phyloP scores from a whole-genome alignment of 35 echinoderm and acorn worm genomes.

The Nesometra sesokonis region DNA sequence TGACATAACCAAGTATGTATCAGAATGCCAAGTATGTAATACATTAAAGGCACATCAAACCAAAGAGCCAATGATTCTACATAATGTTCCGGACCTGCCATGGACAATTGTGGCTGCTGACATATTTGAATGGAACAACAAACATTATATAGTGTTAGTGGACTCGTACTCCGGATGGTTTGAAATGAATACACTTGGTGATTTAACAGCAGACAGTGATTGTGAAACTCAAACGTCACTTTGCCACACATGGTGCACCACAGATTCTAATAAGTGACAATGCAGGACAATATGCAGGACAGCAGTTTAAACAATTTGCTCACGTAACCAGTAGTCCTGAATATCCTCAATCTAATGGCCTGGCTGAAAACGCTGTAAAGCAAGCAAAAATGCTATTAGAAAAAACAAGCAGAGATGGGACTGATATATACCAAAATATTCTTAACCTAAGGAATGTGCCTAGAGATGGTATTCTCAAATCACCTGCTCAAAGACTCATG shows the following conservation, averaged over 20 bases:
- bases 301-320: slow-evolving; percentile 50
- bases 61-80: slow-evolving; percentile 16
- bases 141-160: slow-evolving; percentile 29
- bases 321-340: background rate
- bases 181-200: slow-evolving; percentile 30
- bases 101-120: slow-evolving; percentile 35
- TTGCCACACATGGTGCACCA: slow-evolving; percentile 47
- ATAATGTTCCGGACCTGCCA: slow-evolving; percentile 25
- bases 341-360: background rate
- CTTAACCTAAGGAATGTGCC: background rate
- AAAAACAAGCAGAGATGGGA: slow-evolving; percentile 13
- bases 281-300: slow-evolving; percentile 32
- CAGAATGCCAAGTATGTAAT: background rate
- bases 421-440: slow-evolving; percentile 5
- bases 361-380: slow-evolving; percentile 14
- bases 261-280: slow-evolving; percentile 45
- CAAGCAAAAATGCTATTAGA: slow-evolving; percentile 4
- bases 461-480: background rate
- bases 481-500: slow-evolving; percentile 2
- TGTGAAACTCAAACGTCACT: slow-evolving; percentile 18
- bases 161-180: slow-evolving; percentile 57
- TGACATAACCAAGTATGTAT: background rate
- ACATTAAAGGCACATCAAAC: background rate
- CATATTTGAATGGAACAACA: slow-evolving; percentile 37
- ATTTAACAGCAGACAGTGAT: slow-evolving; percentile 16